These are phyloP conservation scores for Hypothenemus hampei DNA, from an alignment of 1,140 invertebrate species.

Conservation along the genomic window DNA sequence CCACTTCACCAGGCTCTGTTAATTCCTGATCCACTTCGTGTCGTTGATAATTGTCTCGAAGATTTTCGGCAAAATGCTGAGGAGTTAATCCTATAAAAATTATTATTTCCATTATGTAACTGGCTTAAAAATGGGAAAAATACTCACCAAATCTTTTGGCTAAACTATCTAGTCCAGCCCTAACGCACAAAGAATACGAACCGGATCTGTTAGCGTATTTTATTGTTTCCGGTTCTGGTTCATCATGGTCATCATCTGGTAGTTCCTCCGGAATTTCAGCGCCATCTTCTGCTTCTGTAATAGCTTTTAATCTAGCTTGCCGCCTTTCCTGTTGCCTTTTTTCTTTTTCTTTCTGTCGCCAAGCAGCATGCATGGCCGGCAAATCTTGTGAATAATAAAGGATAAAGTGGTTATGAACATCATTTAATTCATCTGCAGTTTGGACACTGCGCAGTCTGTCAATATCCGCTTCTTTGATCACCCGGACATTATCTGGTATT, in stretches of 20 bases:
- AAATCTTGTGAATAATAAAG: slow-evolving; percentile 87
- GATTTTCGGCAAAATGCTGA: slow-evolving; percentile 94
- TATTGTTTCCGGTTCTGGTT: slow-evolving; percentile 58
- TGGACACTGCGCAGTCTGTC: slow-evolving; percentile 76
- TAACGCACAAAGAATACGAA: slow-evolving; percentile 79
- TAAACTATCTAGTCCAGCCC: slow-evolving; percentile 77
- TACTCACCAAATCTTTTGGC: slow-evolving; percentile 76
- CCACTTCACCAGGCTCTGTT: slow-evolving; percentile 72
- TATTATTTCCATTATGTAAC: too few species aligned
- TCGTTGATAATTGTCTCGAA: slow-evolving; percentile 94
- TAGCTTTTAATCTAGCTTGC: slow-evolving; percentile 47
- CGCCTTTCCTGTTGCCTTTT: slow-evolving; percentile 54
- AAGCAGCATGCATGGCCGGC: slow-evolving; percentile 76
- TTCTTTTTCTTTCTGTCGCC: slow-evolving; percentile 54
- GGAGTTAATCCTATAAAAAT: slow-evolving; percentile 65
- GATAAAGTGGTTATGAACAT: slow-evolving; percentile 90
- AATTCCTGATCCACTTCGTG: slow-evolving; percentile 93
- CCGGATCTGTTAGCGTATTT: slow-evolving; percentile 85
- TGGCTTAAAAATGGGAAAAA: too few species aligned
- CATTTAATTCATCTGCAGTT: slow-evolving; percentile 85
- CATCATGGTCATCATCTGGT: slow-evolving; percentile 54
- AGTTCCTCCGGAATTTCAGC: slow-evolving; percentile 52
- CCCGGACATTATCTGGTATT: slow-evolving; percentile 71
- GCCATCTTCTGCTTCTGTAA: slow-evolving; percentile 55
- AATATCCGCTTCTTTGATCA: slow-evolving; percentile 84